Evolutionary conservation across 2,113 vertebrate genomes (phyloP).

Genomic region (Nothobranchius kuhntae): DNA sequence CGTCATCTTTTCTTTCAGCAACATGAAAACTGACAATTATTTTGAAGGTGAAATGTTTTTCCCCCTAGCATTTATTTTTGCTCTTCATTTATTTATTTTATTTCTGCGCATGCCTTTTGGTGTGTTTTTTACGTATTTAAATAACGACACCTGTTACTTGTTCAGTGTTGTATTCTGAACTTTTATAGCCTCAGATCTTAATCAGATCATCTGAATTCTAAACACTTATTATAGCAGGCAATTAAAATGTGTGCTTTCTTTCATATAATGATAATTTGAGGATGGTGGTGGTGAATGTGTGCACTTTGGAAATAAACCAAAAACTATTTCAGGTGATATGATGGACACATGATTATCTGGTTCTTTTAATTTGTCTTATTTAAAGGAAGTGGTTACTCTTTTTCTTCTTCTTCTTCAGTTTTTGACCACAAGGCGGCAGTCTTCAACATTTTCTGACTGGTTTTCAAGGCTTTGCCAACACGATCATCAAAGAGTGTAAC

Average conservation of each 20-base stretch:
- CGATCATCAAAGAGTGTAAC: not conserved
- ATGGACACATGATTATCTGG: not conserved
- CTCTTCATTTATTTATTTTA: not conserved
- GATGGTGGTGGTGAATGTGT: not conserved
- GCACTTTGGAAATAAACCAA: too few relatives aligned
- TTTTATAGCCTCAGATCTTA: too few relatives aligned
- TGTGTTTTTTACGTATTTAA: too few relatives aligned
- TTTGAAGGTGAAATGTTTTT: not conserved
- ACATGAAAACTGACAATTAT: not conserved
- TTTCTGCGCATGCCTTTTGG: not conserved
- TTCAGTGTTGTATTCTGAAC: too few relatives aligned
- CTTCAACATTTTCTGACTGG: not conserved
- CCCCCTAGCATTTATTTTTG: not conserved
- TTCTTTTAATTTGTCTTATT: too few relatives aligned
- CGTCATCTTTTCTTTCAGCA: not conserved
- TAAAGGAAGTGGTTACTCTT: too few relatives aligned
- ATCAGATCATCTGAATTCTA: too few relatives aligned
- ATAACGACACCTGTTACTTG: too few relatives aligned
- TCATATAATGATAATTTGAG: too few relatives aligned
- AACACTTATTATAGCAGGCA: too few relatives aligned
- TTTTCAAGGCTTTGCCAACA: slow-evolving; percentile 6
- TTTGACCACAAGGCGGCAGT: slow-evolving; percentile 59
- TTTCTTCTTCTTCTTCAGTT: not conserved
- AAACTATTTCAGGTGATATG: not conserved
- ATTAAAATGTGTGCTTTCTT: too few relatives aligned